Evolutionary conservation across 2,888 invertebrate species (phyloP).

Genomic region (Rhopalosiphum nymphaeae): DNA sequence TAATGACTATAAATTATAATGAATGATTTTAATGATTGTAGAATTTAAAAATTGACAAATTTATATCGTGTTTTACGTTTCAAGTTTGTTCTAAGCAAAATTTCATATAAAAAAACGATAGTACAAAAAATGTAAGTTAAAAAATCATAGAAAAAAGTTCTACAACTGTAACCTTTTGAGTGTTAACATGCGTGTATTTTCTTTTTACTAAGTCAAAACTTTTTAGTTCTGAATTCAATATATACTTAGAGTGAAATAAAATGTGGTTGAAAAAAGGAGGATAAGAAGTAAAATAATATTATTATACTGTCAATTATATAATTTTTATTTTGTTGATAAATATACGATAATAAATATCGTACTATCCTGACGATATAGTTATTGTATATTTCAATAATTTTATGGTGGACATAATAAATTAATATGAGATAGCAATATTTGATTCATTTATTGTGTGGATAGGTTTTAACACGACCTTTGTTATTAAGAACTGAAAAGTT

Average conservation of each 20-base stretch:
- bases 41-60: too few relatives aligned
- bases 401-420: neutral
- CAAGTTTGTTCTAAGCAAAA: neutral
- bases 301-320: neutral
- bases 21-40: too few relatives aligned
- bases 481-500: neutral
- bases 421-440: neutral
- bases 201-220: too few relatives aligned
- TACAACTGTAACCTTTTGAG: neutral
- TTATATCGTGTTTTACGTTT: too few relatives aligned
- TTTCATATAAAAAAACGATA: too few relatives aligned
- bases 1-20: too few relatives aligned
- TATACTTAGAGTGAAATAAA: too few relatives aligned
- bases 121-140: neutral
- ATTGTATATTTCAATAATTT: neutral
- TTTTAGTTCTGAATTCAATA: too few relatives aligned
- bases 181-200: too few relatives aligned
- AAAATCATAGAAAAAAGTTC: neutral
- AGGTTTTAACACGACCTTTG: neutral
- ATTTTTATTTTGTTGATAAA: neutral
- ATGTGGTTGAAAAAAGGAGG: too few relatives aligned
- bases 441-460: neutral
- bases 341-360: neutral
- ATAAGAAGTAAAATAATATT: too few relatives aligned
- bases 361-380: neutral